These are phyloP conservation scores for Matsumyia berberina DNA, from an alignment of 2,888 invertebrate genomes.

Conservation along the genomic window DNA sequence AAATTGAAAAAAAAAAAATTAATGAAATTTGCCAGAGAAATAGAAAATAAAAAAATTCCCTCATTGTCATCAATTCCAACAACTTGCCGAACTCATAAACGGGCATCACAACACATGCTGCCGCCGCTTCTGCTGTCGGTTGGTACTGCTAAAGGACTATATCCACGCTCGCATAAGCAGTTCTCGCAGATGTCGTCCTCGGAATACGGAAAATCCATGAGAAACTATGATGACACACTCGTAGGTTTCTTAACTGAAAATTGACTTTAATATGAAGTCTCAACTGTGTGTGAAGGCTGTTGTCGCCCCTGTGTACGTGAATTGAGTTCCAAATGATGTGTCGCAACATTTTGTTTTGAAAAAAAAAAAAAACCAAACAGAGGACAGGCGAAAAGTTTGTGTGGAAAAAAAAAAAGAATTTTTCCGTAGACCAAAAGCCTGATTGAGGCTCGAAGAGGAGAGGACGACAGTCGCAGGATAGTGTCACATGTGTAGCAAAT, in stretches of 20 bases:
- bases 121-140: not conserved
- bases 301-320: slow-evolving; percentile 53
- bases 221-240: slow-evolving; percentile 35
- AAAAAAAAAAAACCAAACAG: slow-evolving; percentile 12
- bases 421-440: slow-evolving; percentile 9
- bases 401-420: not conserved
- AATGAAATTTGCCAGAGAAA: slow-evolving; percentile 12
- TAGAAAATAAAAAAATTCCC: not conserved
- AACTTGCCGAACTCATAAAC: slow-evolving; percentile 28
- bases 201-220: slow-evolving; percentile 4
- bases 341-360: slow-evolving; percentile 29
- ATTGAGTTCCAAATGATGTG: slow-evolving; percentile 54
- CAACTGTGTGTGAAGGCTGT: slow-evolving; percentile 48
- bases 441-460: slow-evolving; percentile 14
- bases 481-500: slow-evolving; percentile 61
- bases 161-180: slow-evolving; percentile 15
- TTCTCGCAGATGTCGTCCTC: slow-evolving; percentile 39
- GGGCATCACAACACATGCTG: slow-evolving; percentile 8
- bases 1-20: slow-evolving; percentile 27
- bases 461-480: not conserved
- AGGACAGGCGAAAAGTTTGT: slow-evolving; percentile 8
- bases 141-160: not conserved
- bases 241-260: slow-evolving; percentile 59
- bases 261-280: slow-evolving; percentile 67
- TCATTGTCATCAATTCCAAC: slow-evolving; percentile 33